Percentiles rank a stretch among this genome's conserved stretches.
These are phyloP conservation scores for Tipula vernalis DNA, from an alignment of 2,888 invertebrate genomes.

Conservation along the genomic window DNA sequence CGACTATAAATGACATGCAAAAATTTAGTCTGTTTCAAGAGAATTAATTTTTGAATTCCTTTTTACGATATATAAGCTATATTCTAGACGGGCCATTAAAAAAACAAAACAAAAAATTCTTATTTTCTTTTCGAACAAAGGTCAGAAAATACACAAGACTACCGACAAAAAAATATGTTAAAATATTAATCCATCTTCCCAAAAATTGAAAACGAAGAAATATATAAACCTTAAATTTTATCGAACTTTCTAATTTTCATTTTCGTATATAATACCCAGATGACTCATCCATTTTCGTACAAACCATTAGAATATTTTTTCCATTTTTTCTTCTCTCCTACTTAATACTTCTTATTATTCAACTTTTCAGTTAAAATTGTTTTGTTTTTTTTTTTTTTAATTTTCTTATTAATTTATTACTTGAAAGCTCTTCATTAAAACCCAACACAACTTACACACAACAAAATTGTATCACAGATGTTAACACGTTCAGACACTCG, in stretches of 20 bases:
- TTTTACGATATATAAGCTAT: no score
- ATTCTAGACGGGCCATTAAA: no score
- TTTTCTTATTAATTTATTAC: not conserved
- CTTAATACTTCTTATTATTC: not conserved
- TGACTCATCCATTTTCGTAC: not conserved
- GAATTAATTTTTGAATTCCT: no score
- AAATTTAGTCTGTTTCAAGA: no score
- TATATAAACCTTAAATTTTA: not conserved
- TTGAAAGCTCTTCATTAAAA: not conserved
- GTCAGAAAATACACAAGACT: not conserved
- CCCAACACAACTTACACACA: not conserved
- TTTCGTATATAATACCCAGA: not conserved
- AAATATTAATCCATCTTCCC: not conserved
- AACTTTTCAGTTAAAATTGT: not conserved
- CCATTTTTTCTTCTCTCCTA: not conserved
- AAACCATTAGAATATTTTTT: not conserved
- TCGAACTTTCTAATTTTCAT: not conserved
- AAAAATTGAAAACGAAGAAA: not conserved
- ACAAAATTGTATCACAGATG: not conserved
- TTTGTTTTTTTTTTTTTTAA: not conserved
- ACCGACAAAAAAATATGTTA: not conserved
- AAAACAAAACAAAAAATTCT: not conserved
- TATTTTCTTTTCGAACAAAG: not conserved
- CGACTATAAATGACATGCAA: no score
- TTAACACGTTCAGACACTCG: not conserved